Evolutionary conservation across 1,140 invertebrate species (phyloP), one percentile per base, ranked within the genome.

Genomic region (Drosophila bocqueti): DNA sequence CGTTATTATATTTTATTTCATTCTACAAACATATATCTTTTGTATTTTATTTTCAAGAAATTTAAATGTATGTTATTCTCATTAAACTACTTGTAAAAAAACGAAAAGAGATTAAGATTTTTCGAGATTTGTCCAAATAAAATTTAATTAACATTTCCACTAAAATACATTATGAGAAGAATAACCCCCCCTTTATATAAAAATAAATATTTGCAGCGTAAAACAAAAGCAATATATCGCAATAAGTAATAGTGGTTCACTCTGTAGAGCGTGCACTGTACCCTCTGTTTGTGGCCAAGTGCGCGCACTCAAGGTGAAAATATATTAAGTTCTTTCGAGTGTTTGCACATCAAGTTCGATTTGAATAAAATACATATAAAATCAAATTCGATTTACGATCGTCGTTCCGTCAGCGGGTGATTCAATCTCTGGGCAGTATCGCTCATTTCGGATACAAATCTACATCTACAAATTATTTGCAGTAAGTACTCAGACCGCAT

Each of bases 221-320:
- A 21, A 36, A 13, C 31, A 36, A 21, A 36, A 16, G 2, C 16
- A 55, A 16, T 16, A 24, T 55, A 24, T 40, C 6, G 11, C 16
- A 55, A 11, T n/a, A 21, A 55, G 15, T 24, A 57, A 40, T 4
- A 40, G 15, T 40, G 15, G 34, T 55, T 15, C 34, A 40, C 36
- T 40, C 4, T 26, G 9, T n/a, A 16, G 15, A 40, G 54, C 5
- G 21, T 26, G 5, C 21, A 40, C 54, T 57, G 54, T 74, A 71
- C 73, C 58, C 60, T 82, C 66, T 68, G 83, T 81, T 85, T 69
- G 82, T 68, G 82, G 82, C 76, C 84, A 82, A 85, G 83, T 82
- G 82, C 82, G 83, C 82, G 79, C 62, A 86, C 83, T 86, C 83
- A 85, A 86, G 83, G 82, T 82, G 83, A 85, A 86, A 82, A 86